Base-by-base conservation (phyloP, 2,113 vertebrate species). In the Myrmecobius fasciatus region DNA sequence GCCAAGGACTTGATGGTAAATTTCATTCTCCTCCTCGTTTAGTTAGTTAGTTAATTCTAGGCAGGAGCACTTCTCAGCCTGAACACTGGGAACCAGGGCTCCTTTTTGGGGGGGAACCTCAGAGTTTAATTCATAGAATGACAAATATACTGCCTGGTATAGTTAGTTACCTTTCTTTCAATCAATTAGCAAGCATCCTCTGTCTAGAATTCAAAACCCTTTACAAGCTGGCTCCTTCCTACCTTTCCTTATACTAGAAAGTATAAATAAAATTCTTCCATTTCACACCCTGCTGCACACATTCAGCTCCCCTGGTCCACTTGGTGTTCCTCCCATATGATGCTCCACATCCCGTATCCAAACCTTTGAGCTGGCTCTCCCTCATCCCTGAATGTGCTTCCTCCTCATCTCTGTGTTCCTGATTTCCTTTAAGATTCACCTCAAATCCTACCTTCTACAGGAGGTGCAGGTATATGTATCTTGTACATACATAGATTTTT, bases 1-100 rank as follows among this genome's bases (percentile, higher is more conserved):
- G 92, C 98, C 96, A 97, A 98, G 98, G 98, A 98, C 83, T 93
- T 97, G 96, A 97, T 95, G 98, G 99, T 99, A 98, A 98, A 20
- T 25, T 2, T 31, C 90, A 1, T 24, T 53, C 31, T 43, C 25
- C 28, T 43, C 83, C n/a, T 52, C 43, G 0, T 8, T n/a, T 7
- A n/a, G n/a, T n/a, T n/a, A n/a, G n/a, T 51, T 51, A 11, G 43
- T 10, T 0, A 3, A n/a, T 92, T 94, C 92, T 91, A 10, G 20
- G 3, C 14, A 75, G n/a, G 17, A n/a, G 12, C 17, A 4, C 67
- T n/a, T 75, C 60, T 75, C 60, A 20, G n/a, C 17, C 12, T 75
- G 36, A n/a, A n/a, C 17, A 7, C 9, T 83, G n/a, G 67, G 14
- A 43, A n/a, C 49, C 46, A 22, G 25, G 90, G n/a, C 51, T 47